Conservation (phyloP, 2,888 invertebrate genomes). For the Leucophora obtusa region DNA sequence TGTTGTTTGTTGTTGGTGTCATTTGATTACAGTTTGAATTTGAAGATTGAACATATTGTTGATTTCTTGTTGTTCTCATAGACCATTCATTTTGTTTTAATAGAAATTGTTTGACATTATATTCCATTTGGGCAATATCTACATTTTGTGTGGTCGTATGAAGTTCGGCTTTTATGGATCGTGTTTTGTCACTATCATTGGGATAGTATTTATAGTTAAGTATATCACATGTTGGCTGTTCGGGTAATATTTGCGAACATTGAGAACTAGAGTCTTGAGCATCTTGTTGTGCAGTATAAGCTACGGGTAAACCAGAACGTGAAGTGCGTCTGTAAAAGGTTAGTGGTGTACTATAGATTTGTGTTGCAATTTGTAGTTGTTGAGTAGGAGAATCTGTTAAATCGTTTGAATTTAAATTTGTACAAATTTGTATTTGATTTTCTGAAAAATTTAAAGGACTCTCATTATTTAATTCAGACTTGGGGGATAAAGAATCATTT, state of each 20-base stretch:
- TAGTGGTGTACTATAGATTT: slow-evolving; percentile 61
- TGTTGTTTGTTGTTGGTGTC: slow-evolving; percentile 3
- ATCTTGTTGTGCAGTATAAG: slow-evolving; percentile 69
- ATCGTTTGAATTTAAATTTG: slow-evolving; percentile 1
- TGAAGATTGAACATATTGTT: too few relatives aligned
- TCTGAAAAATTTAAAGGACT: slow-evolving; percentile 45
- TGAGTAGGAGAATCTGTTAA: slow-evolving; percentile 19
- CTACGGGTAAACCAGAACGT: slow-evolving; percentile 73
- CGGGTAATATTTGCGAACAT: slow-evolving; percentile 65
- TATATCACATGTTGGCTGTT: slow-evolving; percentile 76
- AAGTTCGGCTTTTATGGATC: slow-evolving; percentile 73
- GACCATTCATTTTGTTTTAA: slow-evolving; percentile 81
- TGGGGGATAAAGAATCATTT: slow-evolving; percentile 73
- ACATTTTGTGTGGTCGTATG: slow-evolving; percentile 78
- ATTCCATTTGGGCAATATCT: slow-evolving; percentile 86
- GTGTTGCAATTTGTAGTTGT: slow-evolving; percentile 17
- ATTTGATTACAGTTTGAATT: slow-evolving; percentile 2
- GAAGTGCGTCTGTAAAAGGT: slow-evolving; percentile 74
- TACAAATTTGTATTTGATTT: neutral
- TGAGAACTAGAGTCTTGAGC: slow-evolving; percentile 57
- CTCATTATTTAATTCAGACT: slow-evolving; percentile 69
- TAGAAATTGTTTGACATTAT: slow-evolving; percentile 87
- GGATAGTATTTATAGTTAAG: slow-evolving; percentile 77
- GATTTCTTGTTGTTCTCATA: slow-evolving; percentile 65
- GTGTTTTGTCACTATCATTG: slow-evolving; percentile 74